Percentiles rank a stretch among this genome's conserved stretches.
These are phyloP conservation scores for Tipula helvola DNA, from an alignment of 2,888 invertebrate species.

Conservation along the genomic window DNA sequence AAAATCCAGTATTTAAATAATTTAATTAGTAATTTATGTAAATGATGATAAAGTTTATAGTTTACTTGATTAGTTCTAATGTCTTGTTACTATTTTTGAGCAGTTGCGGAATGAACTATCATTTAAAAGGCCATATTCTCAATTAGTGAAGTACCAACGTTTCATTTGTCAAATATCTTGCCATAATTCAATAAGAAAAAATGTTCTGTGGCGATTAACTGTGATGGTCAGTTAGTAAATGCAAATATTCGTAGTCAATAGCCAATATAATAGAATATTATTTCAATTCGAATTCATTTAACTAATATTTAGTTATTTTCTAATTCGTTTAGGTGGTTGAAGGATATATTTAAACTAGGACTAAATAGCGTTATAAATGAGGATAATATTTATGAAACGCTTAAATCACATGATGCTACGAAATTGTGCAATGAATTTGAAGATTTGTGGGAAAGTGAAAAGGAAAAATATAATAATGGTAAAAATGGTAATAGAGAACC, in stretches of 20 bases:
- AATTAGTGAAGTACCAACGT: neutral
- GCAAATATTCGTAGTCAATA: neutral
- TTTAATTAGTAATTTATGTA: too few species aligned
- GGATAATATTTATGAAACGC: slow-evolving; percentile 15
- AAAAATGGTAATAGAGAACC: neutral
- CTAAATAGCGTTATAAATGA: slow-evolving; percentile 14
- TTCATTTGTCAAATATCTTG: neutral
- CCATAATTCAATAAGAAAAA: neutral
- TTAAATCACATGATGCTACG: slow-evolving; percentile 12
- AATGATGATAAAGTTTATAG: too few species aligned
- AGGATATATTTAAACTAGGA: slow-evolving; percentile 16
- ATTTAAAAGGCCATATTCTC: too few species aligned
- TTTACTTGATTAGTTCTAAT: too few species aligned
- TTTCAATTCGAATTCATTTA: neutral
- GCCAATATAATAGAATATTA: neutral
- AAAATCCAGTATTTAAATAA: too few species aligned
- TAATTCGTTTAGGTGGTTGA: slow-evolving; percentile 16
- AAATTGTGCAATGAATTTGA: slow-evolving; percentile 13
- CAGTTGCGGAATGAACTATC: neutral
- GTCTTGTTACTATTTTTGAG: too few species aligned
- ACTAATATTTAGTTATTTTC: neutral
- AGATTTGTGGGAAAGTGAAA: slow-evolving; percentile 15
- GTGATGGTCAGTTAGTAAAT: neutral
- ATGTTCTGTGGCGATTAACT: neutral
- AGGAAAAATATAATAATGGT: slow-evolving; percentile 10